Evolutionary conservation across 2,888 invertebrate species (phyloP).

Genomic region (Volucella inanis): DNA sequence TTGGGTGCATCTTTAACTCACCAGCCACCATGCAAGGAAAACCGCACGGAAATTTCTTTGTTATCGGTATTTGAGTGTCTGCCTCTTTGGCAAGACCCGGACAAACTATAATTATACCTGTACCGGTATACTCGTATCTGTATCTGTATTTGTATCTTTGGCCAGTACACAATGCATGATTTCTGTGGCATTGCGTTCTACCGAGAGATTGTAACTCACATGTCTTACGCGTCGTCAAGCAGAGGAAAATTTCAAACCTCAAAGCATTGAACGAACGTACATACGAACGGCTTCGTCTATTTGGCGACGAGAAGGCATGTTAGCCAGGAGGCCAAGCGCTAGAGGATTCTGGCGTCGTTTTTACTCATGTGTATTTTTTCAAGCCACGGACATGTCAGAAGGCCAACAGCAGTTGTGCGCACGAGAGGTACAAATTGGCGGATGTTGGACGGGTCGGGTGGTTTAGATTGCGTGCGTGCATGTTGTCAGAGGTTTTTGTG

Average conservation of each 20-base stretch:
- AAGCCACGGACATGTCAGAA: constrained; percentile 68
- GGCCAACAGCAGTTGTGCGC: constrained; percentile 63
- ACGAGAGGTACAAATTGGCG: constrained; percentile 72
- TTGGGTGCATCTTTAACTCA: constrained; percentile 37
- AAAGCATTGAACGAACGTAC: constrained; percentile 22
- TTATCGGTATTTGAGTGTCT: constrained; percentile 23
- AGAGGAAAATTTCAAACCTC: constrained; percentile 36
- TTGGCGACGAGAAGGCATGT: constrained; percentile 55
- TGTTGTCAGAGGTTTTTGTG: constrained; percentile 11
- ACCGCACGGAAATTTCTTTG: constrained; percentile 62
- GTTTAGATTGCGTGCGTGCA: constrained; percentile 63
- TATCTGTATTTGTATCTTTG: constrained; percentile 18
- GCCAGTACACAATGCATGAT: constrained; percentile 26
- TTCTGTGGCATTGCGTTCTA: constrained; percentile 47
- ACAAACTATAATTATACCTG: constrained; percentile 64
- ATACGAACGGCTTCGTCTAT: constrained; percentile 48
- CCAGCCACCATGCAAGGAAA: constrained; percentile 66
- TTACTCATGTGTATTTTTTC: constrained; percentile 8
- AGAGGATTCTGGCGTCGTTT: constrained; percentile 29
- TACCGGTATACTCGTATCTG: constrained; percentile 13
- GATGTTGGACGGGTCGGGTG: constrained; percentile 58
- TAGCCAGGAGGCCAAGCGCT: constrained; percentile 34
- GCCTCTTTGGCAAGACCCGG: constrained; percentile 18
- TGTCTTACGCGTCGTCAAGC: constrained; percentile 52
- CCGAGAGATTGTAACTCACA: constrained; percentile 54